These are phyloP conservation scores for Orthonychiurus folsomi DNA, from an alignment of 2,888 invertebrate species.

Conservation along the genomic window DNA sequence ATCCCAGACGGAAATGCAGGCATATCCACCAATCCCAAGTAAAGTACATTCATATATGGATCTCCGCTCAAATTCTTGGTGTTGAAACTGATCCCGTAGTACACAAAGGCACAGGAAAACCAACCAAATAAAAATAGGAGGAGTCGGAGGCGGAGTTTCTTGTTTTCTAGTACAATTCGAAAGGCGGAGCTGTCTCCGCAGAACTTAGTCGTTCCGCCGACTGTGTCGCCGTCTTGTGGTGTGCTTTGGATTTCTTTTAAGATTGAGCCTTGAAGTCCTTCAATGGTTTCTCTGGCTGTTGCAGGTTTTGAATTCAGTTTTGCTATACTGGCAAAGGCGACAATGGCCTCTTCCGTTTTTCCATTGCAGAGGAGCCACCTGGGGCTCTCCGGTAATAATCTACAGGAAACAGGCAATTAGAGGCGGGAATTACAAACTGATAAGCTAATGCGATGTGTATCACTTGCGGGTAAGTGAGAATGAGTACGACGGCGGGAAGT, in stretches of 20 bases:
- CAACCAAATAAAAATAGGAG: slow-evolving; percentile 19
- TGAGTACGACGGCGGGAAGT: slow-evolving; percentile 19
- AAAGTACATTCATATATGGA: slow-evolving; percentile 26
- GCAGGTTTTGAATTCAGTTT: slow-evolving; percentile 25
- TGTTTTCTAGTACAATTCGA: background rate
- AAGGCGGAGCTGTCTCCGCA: background rate
- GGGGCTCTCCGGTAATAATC: slow-evolving; percentile 32
- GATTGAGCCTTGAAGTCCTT: slow-evolving; percentile 22
- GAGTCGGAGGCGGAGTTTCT: slow-evolving; percentile 1
- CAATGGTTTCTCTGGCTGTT: slow-evolving; percentile 17
- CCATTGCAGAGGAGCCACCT: slow-evolving; percentile 31
- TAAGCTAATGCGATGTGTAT: background rate
- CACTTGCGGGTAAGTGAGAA: slow-evolving; percentile 25
- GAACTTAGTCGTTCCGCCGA: background rate
- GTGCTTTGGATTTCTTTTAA: too few species aligned
- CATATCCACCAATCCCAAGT: slow-evolving; percentile 15
- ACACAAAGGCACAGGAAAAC: slow-evolving; percentile 23
- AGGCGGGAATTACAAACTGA: background rate
- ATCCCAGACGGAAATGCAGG: slow-evolving; percentile 13
- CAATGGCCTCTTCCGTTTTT: slow-evolving; percentile 26
- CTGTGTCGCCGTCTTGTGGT: background rate
- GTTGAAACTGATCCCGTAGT: slow-evolving; percentile 24
- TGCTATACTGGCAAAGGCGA: slow-evolving; percentile 27
- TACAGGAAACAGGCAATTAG: slow-evolving; percentile 9
- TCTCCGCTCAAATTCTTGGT: slow-evolving; percentile 29